These are phyloP conservation scores for Gobius niger DNA, from an alignment of 2,113 vertebrate species.

Conservation along the genomic window DNA sequence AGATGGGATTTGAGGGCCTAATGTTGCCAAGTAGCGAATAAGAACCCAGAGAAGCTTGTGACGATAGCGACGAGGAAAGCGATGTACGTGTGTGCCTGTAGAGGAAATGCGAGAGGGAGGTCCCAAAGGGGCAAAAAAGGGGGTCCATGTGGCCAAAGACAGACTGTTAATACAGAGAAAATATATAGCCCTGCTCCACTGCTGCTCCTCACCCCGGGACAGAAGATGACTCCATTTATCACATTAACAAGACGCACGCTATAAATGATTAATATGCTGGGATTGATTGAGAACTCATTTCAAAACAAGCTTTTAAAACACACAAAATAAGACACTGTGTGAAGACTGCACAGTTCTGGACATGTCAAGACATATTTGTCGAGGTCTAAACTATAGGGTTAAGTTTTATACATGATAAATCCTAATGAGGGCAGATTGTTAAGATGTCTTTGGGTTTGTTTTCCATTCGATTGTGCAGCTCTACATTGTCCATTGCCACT, in stretches of 20 bases:
- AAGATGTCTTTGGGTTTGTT: no score
- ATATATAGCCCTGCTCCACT: conserved; percentile 41
- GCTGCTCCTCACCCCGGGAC: conserved; percentile 36
- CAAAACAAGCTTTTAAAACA: conserved; percentile 45
- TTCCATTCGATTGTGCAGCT: no score
- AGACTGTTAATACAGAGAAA: conserved; percentile 58
- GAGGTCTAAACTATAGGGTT: no score
- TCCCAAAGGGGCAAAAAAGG: conserved; percentile 36
- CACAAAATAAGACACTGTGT: conserved; percentile 9
- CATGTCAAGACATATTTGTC: no score
- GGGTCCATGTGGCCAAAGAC: conserved; percentile 57
- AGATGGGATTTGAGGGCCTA: conserved; percentile 51
- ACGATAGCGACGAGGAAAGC: conserved; percentile 5
- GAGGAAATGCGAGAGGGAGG: conserved; percentile 27
- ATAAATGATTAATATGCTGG: conserved; percentile 62
- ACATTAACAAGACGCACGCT: conserved; percentile 55
- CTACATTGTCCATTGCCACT: no score
- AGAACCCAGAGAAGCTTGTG: conserved; percentile 31
- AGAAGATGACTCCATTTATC: conserved; percentile 54
- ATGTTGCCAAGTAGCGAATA: conserved; percentile 37
- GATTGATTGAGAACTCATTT: conserved; percentile 42
- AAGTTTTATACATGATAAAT: no score
- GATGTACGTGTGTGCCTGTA: conserved; percentile 17
- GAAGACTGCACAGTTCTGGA: no score
- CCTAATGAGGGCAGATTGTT: no score